These are phyloP conservation scores for Stigmatopora argus DNA, from an alignment of 2,113 vertebrate genomes.

Conservation along the genomic window DNA sequence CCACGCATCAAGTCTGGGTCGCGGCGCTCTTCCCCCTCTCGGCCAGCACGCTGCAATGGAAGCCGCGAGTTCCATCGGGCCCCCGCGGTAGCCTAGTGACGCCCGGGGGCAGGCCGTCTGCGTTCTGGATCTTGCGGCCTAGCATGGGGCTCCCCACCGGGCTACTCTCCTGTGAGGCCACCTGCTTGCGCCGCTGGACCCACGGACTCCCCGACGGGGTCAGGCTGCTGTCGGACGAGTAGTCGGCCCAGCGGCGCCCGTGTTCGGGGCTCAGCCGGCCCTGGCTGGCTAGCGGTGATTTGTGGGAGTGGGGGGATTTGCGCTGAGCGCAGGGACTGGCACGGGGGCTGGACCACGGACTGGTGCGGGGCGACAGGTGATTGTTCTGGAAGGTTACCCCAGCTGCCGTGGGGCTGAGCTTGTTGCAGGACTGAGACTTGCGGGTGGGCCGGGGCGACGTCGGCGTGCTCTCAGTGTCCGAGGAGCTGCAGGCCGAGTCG, in stretches of 20 bases:
- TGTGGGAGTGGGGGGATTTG: conserved; percentile 71
- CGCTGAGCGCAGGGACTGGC: conserved; percentile 81
- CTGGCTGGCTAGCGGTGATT: conserved; percentile 81
- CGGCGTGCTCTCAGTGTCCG: conserved; percentile 88
- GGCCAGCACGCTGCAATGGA: conserved; percentile 66
- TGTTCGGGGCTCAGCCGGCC: conserved; percentile 69
- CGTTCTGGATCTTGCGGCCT: conserved; percentile 80
- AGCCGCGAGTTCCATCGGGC: conserved; percentile 88
- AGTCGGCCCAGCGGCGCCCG: conserved; percentile 80
- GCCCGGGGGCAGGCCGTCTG: conserved; percentile 82
- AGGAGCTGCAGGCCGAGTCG: conserved; percentile 92
- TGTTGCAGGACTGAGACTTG: conserved; percentile 68
- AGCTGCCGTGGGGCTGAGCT: conserved; percentile 76
- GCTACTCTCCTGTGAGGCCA: conserved; percentile 82
- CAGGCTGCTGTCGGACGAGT: conserved; percentile 90
- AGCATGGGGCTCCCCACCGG: conserved; percentile 82
- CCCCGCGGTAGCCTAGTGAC: conserved; percentile 85
- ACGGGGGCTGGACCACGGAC: conserved; percentile 87
- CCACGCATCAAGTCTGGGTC: conserved; percentile 63
- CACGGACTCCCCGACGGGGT: conserved; percentile 94
- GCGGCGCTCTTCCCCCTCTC: conserved; percentile 72
- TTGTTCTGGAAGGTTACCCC: conserved; percentile 72
- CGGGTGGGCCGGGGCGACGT: conserved; percentile 80
- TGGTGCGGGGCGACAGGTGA: conserved; percentile 86
- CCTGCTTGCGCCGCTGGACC: conserved; percentile 89